phyloP scores from a whole-genome alignment of 2,888 invertebrate genomes.

The Ectemnius cavifrons region DNA sequence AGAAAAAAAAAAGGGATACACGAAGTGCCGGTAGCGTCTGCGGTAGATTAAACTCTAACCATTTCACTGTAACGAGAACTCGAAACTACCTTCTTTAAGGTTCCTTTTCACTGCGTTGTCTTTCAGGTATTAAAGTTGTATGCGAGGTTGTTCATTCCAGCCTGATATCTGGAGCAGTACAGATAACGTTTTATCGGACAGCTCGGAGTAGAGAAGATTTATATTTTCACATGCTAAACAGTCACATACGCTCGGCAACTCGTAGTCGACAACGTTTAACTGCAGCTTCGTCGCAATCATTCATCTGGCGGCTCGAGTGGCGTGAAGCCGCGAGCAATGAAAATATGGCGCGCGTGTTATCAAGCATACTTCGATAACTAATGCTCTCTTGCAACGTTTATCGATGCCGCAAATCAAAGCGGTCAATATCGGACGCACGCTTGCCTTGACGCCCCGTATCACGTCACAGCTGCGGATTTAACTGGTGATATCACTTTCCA shows the following conservation, averaged over 20 bases:
- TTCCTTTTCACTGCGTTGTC: no score
- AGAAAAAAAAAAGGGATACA: no score
- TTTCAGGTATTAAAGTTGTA: no score
- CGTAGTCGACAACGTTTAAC: neutral
- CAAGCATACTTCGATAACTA: conserved; percentile 6
- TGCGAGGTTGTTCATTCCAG: no score
- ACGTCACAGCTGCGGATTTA: neutral
- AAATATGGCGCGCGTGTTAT: conserved; percentile 3
- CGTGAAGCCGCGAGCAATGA: neutral
- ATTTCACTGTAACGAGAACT: no score
- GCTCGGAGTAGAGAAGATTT: neutral
- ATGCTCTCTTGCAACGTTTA: neutral
- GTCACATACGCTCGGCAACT: neutral
- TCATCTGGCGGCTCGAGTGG: neutral
- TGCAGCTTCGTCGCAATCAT: neutral
- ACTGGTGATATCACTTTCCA: neutral
- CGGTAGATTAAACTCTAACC: no score
- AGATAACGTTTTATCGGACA: neutral
- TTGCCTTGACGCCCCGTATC: neutral
- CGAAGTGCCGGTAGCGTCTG: no score
- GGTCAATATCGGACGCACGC: neutral
- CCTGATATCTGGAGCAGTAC: neutral
- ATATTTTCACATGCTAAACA: neutral
- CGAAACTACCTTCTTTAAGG: no score
- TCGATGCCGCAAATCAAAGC: neutral